Evolutionary conservation across 2,888 invertebrate species (phyloP).

Genomic region (Pantelozetes paolii): DNA sequence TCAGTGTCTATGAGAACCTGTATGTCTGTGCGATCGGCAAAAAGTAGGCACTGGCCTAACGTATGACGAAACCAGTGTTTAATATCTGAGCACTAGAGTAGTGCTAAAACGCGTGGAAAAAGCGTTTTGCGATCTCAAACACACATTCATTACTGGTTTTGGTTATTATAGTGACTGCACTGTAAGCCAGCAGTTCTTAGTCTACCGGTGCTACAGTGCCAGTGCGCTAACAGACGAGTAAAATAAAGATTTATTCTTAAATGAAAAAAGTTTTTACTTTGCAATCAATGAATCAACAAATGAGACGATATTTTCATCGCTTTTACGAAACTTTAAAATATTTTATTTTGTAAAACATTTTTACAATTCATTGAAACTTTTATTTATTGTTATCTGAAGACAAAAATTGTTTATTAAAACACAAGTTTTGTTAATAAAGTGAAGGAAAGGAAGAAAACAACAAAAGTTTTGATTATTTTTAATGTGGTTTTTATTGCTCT

Average conservation of each 20-base stretch:
- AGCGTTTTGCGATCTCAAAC: neutral
- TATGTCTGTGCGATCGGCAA: neutral
- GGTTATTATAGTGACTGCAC: neutral
- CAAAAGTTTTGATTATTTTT: neutral
- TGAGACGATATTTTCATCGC: too few species aligned
- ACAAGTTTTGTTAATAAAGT: neutral
- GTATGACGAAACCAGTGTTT: neutral
- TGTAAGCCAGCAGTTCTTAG: neutral
- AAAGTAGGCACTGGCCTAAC: conserved; percentile 30
- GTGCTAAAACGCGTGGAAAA: neutral
- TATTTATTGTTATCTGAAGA: neutral
- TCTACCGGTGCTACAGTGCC: neutral
- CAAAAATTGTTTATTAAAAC: neutral
- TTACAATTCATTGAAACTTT: too few species aligned
- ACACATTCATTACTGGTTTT: neutral
- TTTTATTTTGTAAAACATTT: too few species aligned
- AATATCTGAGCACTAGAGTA: neutral
- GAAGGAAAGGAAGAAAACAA: neutral
- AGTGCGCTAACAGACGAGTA: neutral
- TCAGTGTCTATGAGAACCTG: neutral
- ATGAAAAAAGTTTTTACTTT: neutral
- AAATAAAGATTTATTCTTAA: neutral
- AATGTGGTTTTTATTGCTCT: neutral
- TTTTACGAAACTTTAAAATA: too few species aligned
- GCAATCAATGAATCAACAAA: neutral